These are phyloP conservation scores for Heliangelus exortis DNA, from an alignment of 2,797 vertebrate genomes.

Conservation along the genomic window DNA sequence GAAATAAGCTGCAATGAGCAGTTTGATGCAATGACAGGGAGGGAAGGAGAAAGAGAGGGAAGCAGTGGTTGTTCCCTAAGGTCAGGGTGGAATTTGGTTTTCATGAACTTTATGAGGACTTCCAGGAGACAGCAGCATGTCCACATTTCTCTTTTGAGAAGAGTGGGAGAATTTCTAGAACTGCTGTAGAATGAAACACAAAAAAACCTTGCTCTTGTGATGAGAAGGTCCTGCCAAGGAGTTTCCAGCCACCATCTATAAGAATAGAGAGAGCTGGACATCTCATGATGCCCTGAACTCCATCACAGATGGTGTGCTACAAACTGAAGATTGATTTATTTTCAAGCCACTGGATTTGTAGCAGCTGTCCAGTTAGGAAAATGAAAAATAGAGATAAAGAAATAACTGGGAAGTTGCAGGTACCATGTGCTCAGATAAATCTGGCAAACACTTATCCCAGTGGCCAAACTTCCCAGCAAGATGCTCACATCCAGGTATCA, in stretches of 20 bases:
- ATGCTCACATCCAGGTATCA: background rate
- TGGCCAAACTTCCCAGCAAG: background rate
- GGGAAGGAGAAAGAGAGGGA: background rate
- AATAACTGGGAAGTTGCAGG: background rate
- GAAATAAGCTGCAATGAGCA: background rate
- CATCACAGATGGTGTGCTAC: background rate
- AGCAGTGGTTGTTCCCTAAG: background rate
- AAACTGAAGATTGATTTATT: background rate
- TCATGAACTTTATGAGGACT: background rate
- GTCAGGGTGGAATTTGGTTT: background rate
- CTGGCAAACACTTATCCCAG: background rate
- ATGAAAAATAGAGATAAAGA: background rate
- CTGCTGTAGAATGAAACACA: background rate
- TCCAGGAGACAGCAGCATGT: background rate
- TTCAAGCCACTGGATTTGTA: background rate
- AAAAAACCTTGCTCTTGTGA: background rate
- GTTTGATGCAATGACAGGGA: background rate
- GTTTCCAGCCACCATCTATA: background rate
- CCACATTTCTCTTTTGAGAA: rapidly evolving
- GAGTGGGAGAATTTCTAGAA: background rate
- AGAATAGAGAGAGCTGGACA: background rate
- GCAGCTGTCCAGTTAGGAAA: background rate
- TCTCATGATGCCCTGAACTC: background rate
- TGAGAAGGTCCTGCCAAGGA: background rate
- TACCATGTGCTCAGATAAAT: background rate